A percentile compares a stretch with the other conserved stretches of the same genome.
Conservation (phyloP, 2,888 invertebrate species). For the Coelinius sp. region DNA sequence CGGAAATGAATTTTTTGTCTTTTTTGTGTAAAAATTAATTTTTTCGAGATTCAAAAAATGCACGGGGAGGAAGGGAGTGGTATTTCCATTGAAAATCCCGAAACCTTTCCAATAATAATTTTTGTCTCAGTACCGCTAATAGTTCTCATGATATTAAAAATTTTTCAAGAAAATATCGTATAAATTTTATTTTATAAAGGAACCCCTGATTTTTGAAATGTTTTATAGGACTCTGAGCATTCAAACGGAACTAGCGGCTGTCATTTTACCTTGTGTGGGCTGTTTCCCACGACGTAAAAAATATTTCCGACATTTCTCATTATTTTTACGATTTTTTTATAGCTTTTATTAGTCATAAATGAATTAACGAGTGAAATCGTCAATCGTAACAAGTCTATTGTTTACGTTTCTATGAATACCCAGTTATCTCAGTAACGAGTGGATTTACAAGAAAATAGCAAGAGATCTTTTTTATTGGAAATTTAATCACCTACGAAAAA, state of each 20-base stretch:
- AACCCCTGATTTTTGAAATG: neutral
- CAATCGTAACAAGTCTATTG: too few species aligned
- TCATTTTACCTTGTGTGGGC: neutral
- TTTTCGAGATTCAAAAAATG: too few species aligned
- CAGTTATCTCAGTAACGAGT: too few species aligned
- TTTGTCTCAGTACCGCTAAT: neutral
- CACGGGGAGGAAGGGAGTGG: too few species aligned
- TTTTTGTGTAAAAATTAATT: too few species aligned
- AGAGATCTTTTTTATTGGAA: too few species aligned
- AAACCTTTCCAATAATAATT: neutral
- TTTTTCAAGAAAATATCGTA: neutral
- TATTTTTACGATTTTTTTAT: neutral
- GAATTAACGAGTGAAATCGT: neutral
- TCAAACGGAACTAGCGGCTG: neutral
- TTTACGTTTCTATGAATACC: too few species aligned
- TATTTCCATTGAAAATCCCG: neutral
- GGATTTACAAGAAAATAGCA: too few species aligned
- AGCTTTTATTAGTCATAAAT: neutral
- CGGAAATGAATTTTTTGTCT: too few species aligned
- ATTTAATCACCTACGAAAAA: too few species aligned
- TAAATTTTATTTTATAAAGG: neutral
- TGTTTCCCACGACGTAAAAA: neutral
- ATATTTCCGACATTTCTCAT: neutral
- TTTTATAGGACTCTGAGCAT: neutral
- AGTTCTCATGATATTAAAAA: neutral